Conservation (phyloP, 2,888 invertebrate genomes). For the Pachycephus smyrnensis region DNA sequence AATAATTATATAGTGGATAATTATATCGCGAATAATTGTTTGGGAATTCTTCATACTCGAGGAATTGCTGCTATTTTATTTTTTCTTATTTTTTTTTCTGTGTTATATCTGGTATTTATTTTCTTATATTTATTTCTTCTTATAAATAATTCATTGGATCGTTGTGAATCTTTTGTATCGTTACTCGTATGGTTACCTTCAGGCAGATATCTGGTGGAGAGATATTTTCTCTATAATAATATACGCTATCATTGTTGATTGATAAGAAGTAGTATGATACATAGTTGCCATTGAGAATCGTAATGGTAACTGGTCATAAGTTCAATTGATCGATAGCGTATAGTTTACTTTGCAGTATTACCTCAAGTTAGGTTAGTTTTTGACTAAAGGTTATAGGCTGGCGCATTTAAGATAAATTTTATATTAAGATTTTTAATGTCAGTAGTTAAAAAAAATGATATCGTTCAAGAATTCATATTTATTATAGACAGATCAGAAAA, state of each 20-base stretch:
- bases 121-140: too few species aligned
- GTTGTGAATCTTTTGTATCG: too few species aligned
- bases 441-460: too few species aligned
- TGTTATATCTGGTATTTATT: neutral
- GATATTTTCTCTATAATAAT: neutral
- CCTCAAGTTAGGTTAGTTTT: neutral
- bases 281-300: neutral
- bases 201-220: too few species aligned
- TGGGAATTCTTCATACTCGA: neutral
- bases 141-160: too few species aligned
- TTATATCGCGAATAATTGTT: neutral
- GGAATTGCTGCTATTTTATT: neutral
- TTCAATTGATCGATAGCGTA: neutral
- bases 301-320: neutral
- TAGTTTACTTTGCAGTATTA: too few species aligned
- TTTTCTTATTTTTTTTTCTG: neutral
- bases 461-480: neutral
- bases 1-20: neutral
- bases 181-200: too few species aligned
- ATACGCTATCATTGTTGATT: neutral
- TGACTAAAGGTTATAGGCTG: neutral
- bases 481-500: neutral
- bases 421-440: neutral
- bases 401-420: neutral
- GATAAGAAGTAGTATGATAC: neutral